Evolutionary conservation across 2,797 vertebrate genomes (phyloP).

Genomic region (Ictinia mississippiensis): DNA sequence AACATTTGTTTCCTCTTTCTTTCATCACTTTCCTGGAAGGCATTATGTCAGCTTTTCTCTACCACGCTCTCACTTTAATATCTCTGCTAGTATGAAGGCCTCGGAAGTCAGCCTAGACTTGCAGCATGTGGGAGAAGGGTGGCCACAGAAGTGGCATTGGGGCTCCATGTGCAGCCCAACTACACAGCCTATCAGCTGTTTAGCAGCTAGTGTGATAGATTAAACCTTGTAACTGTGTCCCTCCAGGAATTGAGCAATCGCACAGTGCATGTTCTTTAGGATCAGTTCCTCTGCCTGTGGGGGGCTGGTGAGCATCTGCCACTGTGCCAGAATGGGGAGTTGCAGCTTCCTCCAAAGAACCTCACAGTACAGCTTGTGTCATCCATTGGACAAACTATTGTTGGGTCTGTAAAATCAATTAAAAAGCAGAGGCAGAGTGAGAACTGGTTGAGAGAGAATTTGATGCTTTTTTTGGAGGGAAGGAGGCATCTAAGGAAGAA

Average conservation of each 20-base stretch:
- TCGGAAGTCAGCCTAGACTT: neutral
- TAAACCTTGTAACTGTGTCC: neutral
- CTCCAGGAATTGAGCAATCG: neutral
- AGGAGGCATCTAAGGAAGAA: neutral
- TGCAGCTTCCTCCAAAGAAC: neutral
- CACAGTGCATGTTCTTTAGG: rapidly evolving
- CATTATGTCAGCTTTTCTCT: neutral
- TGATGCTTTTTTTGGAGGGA: neutral
- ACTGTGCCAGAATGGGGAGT: rapidly evolving
- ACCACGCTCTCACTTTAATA: neutral
- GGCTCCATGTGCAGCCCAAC: neutral
- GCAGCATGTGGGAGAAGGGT: neutral
- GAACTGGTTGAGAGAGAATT: neutral
- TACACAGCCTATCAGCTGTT: rapidly evolving
- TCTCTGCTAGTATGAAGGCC: neutral
- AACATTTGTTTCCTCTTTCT: neutral
- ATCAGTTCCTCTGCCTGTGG: rapidly evolving
- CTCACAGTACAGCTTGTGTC: neutral
- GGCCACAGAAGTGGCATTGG: neutral
- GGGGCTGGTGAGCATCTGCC: neutral
- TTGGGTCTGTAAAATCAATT: neutral
- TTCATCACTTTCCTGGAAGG: neutral
- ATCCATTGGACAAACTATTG: rapidly evolving
- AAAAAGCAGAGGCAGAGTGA: neutral
- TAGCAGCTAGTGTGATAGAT: neutral